A percentile compares a stretch with the other conserved stretches of the same genome.
Conservation (phyloP, 1,140 invertebrate species). For the Drosophila dunni region DNA sequence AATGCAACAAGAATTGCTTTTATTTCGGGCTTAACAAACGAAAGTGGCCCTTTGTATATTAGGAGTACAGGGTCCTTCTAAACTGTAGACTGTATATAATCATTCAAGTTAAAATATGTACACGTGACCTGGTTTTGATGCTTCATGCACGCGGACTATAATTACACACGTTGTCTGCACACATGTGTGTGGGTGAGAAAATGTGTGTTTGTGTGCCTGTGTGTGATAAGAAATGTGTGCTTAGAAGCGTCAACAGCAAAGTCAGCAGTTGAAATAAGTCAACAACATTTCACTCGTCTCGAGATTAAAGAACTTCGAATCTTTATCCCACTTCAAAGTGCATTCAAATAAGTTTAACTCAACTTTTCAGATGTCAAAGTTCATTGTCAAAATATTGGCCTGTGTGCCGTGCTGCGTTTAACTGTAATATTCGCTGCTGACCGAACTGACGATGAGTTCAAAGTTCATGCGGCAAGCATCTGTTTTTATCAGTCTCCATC, state of each 20-base stretch:
- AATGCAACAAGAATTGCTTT: no score
- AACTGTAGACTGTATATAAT: conserved; percentile 8
- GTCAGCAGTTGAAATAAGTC: conserved; percentile 7
- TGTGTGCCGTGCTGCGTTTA: conserved; percentile 4
- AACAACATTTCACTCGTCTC: conserved; percentile 15
- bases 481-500: conserved; percentile 31
- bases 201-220: conserved; percentile 18
- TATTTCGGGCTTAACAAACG: no score
- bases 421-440: conserved; percentile 64
- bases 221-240: conserved; percentile 38
- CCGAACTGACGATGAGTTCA: conserved; percentile 54
- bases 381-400: conserved; percentile 39
- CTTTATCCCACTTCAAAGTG: not conserved
- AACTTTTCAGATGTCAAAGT: conserved; percentile 21
- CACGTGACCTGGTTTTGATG: conserved; percentile 66
- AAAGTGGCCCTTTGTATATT: no score
- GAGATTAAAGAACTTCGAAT: conserved; percentile 5
- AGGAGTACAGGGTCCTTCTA: no score
- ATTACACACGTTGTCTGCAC: conserved; percentile 18
- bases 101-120: conserved; percentile 61
- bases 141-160: conserved; percentile 23
- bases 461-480: conserved; percentile 63
- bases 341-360: not conserved
- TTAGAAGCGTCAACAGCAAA: conserved; percentile 25
- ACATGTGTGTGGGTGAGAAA: conserved; percentile 40